A percentile compares a stretch with the other conserved stretches of the same genome.
Conservation (phyloP, 2,113 vertebrate species). For the Rhinichthys klamathensis region DNA sequence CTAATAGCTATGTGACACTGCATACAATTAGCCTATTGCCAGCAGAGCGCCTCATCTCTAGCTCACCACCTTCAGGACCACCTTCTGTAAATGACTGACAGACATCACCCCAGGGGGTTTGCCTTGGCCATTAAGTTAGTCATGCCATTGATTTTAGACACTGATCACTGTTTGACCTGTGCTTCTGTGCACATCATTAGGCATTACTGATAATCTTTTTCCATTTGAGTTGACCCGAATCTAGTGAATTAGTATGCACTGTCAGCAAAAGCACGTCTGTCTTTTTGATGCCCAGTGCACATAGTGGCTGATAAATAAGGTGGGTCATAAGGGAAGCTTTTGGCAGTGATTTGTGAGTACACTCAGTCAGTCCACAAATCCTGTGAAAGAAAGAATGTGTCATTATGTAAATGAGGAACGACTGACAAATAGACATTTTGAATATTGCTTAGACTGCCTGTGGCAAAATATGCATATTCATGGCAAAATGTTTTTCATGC, state of each 20-base stretch:
- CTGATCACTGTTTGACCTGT: constrained; percentile 26
- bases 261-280: constrained; percentile 7
- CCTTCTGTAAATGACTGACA: constrained; percentile 42
- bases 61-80: constrained; percentile 15
- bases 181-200: constrained; percentile 14
- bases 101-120: constrained; percentile 8
- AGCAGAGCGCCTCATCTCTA: neutral
- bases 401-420: constrained; percentile 47
- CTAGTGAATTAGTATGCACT: constrained; percentile 19
- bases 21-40: constrained; percentile 51
- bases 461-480: constrained; percentile 40
- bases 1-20: constrained; percentile 55
- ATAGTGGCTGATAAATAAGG: constrained; percentile 25
- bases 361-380: constrained; percentile 41
- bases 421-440: constrained; percentile 38
- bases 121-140: constrained; percentile 8
- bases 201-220: constrained; percentile 25
- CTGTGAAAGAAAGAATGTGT: constrained; percentile 36
- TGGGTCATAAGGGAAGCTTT: neutral
- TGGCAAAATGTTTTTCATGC: constrained; percentile 23
- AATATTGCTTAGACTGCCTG: constrained; percentile 47
- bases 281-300: constrained; percentile 12
- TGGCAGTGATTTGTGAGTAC: constrained; percentile 17
- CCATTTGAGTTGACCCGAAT: neutral
- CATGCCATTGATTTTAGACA: constrained; percentile 27